These are phyloP conservation scores for Anabas testudineus DNA, from an alignment of 2,797 vertebrate species.

Conservation along the genomic window DNA sequence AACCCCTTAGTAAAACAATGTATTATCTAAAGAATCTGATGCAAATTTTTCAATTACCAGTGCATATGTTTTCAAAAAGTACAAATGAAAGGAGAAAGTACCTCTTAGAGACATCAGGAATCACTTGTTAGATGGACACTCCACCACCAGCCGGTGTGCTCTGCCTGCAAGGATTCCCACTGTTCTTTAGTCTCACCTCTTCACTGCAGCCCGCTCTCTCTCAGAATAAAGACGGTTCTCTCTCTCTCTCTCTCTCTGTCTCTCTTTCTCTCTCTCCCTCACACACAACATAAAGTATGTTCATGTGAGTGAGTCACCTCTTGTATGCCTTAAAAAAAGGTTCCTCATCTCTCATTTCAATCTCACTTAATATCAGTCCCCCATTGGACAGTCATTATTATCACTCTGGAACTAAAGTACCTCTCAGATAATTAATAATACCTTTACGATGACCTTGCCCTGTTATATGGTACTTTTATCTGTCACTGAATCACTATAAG, in stretches of 20 bases:
- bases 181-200: conserved; percentile 36
- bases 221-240: conserved; percentile 38
- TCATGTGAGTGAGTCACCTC: conserved; percentile 56
- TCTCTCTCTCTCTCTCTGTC: conserved; percentile 16
- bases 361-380: conserved; percentile 2
- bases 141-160: conserved; percentile 38
- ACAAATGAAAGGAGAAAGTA: conserved; percentile 37
- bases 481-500: conserved; percentile 1
- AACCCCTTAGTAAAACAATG: neutral
- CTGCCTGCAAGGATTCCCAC: conserved; percentile 10
- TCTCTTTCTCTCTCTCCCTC: neutral
- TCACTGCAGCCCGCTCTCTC: conserved; percentile 37
- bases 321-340: neutral
- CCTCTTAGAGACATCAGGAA: conserved; percentile 48
- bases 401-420: conserved; percentile 4
- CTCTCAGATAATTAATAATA: conserved; percentile 11
- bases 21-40: neutral
- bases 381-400: conserved; percentile 8
- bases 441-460: conserved; percentile 17
- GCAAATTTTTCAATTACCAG: neutral
- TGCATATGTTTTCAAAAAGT: neutral
- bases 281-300: conserved; percentile 4
- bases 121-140: neutral
- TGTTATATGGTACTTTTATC: conserved; percentile 20
- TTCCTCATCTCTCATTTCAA: neutral